Conservation (phyloP, 1,140 invertebrate species). For the Zelostemma sp. region DNA sequence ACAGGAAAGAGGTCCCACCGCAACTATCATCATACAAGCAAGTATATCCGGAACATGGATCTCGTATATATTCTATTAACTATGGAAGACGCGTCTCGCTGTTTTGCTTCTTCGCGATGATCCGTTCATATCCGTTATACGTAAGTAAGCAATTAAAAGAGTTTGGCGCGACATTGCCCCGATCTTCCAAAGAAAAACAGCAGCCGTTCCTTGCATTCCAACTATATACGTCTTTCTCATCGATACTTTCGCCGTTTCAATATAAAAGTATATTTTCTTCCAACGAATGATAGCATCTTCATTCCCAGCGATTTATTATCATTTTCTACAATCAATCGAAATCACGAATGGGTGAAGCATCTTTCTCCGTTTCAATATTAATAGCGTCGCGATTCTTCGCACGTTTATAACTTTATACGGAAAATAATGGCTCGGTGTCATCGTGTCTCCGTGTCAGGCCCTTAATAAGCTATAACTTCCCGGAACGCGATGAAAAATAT, state of each 20-base stretch:
- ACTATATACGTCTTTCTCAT: no score
- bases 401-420: slow-evolving; percentile 26
- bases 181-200: slow-evolving; percentile 7
- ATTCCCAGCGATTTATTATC: no score
- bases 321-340: no score
- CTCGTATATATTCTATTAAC: slow-evolving; percentile 49
- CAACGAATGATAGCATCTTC: no score
- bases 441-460: slow-evolving; percentile 15
- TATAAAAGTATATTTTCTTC: no score
- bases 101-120: slow-evolving; percentile 28
- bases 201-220: not conserved
- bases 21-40: slow-evolving; percentile 62
- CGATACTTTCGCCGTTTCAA: no score
- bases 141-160: slow-evolving; percentile 31
- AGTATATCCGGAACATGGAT: slow-evolving; percentile 57
- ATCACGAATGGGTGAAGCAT: no score
- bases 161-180: slow-evolving; percentile 13
- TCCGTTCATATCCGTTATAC: slow-evolving; percentile 35
- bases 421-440: slow-evolving; percentile 13
- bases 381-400: slow-evolving; percentile 17
- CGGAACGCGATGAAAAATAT: slow-evolving; percentile 36
- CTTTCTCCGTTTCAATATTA: not conserved
- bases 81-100: slow-evolving; percentile 34
- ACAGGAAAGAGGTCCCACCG: slow-evolving; percentile 63
- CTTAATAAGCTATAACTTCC: slow-evolving; percentile 41